Evolutionary conservation across 2,888 invertebrate genomes (phyloP), one percentile per base, ranked within the genome.

Genomic region (Acronicta aceris): DNA sequence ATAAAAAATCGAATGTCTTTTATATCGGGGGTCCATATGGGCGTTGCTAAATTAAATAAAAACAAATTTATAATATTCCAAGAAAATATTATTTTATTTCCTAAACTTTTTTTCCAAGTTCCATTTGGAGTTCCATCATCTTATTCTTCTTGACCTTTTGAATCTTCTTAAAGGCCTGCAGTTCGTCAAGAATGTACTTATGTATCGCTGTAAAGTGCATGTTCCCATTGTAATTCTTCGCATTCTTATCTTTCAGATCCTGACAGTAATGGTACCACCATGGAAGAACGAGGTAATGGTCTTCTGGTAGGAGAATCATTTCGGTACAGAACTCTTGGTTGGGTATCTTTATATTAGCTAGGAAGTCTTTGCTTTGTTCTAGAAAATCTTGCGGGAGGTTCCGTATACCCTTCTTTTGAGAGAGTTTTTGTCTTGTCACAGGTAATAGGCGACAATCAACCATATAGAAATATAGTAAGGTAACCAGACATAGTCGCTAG

Each of bases 241-340:
- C 43, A 8, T 62, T 50, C 9, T 65, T 76, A 3, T 86, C 84
- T 12, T 67, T 76, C 3, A 83, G 21, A 0, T 63, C 67, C 49
- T 82, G 73, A 47, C 91, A 91, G 52, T 85, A 83, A 9, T 82
- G 56, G 43, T 84, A 85, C 91, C 90, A 91, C 89, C 89, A 91
- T 0, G 91, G 90, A 5, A 88, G 61, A 0, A 84, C 71, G 6
- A 83, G 42, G 21, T 81, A 82, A 0, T 74, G 67, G 0, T 75
- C 61, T 3, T 78, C 67, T 0, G 82, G 70, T 0, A 61, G 41
- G 0, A 81, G 64, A 1, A 76, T 49, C 78, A 83, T 82, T 16
- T 82, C 61, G 0, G 69, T 17, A 57, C 90, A 91, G 50, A 88
- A 89, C 1, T 78, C 78, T 5, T 66, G 64, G 49, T 85, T 88